Evolutionary conservation across 2,113 vertebrate species (phyloP), one percentile per base, ranked within the genome.

Genomic region (Motacilla tschutschensis): DNA sequence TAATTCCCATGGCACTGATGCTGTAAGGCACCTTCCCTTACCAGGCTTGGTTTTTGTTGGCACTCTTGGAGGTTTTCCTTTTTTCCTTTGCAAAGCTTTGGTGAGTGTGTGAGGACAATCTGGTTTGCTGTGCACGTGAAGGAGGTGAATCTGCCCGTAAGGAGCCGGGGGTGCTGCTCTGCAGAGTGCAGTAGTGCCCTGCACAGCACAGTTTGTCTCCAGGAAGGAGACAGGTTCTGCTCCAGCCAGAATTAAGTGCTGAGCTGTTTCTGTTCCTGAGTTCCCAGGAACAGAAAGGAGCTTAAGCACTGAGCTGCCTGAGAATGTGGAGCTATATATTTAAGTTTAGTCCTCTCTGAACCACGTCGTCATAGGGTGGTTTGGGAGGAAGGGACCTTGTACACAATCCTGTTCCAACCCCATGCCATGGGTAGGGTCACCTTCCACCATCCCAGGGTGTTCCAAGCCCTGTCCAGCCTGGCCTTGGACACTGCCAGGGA

Each of bases 371-470:
- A 22, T 18, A 3, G 12, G 24, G 8, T 62, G 57, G 33, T 41
- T 54, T 77, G 57, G 47, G 55, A 21, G 25, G 21, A 62, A 77
- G 29, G 17, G 9, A 26, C 5, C 9, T 48, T 22, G 18, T 16
- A 48, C 57, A 41, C 12, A 17, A 48, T 22, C 14, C 43, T 10
- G 17, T 31, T 35, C 29, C 24, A 9, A 7, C 4, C 7, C 9
- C 33, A 25, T 54, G 14, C 29, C 35, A 17, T 10, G 16, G 31
- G 24, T 33, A 62, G 33, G 11, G 40, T 21, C 31, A 31, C 1
- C 1, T 70, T 8, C 25, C 64, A 41, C 31, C 1, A 0, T 12
- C 31, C 41, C 73, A 55, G 31, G 21, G 0, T 22, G 20, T 0
- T 62, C 73, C 64, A 26, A 48, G 14, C 55, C 41, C 35, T 0